A percentile compares a stretch with the other conserved stretches of the same genome.
phyloP scores from a whole-genome alignment of 2,113 vertebrate species.

The Lampris megalopsis region DNA sequence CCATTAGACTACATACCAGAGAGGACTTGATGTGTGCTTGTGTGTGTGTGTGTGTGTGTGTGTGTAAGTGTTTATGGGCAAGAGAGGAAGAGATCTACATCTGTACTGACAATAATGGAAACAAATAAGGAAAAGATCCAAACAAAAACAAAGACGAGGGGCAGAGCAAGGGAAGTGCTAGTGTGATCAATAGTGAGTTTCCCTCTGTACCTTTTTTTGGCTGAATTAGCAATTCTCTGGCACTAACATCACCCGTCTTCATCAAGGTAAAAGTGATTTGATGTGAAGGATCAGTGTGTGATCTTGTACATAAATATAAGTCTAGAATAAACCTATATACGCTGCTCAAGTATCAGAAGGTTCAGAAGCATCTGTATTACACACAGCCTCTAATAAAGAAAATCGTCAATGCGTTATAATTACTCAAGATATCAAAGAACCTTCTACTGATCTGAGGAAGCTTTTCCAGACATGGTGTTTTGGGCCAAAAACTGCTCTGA shows the following conservation, averaged over 20 bases:
- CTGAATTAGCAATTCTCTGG: constrained; percentile 50
- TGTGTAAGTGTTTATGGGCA: background rate
- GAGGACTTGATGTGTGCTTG: constrained; percentile 4
- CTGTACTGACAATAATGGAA: constrained; percentile 32
- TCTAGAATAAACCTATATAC: constrained; percentile 6
- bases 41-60: too few species aligned
- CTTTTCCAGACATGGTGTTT: constrained; percentile 36
- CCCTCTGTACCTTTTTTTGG: constrained; percentile 42
- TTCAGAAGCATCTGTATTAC: constrained; percentile 3
- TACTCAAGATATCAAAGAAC: constrained; percentile 23
- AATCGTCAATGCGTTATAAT: constrained; percentile 44
- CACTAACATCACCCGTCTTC: constrained; percentile 14
- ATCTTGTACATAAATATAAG: constrained; percentile 14
- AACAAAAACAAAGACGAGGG: constrained; percentile 47
- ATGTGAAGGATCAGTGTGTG: constrained; percentile 17
- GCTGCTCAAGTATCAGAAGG: constrained; percentile 4
- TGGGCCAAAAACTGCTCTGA: constrained; percentile 41
- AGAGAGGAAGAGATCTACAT: constrained; percentile 1
- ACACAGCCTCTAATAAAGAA: constrained; percentile 8
- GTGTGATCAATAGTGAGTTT: constrained; percentile 59
- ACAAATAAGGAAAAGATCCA: constrained; percentile 15
- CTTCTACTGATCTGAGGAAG: constrained; percentile 28
- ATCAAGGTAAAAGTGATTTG: constrained; percentile 42
- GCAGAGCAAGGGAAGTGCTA: constrained; percentile 35
- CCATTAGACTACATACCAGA: constrained; percentile 20